These are phyloP conservation scores for Scaptomyza flava DNA, from an alignment of 2,888 invertebrate genomes.

Conservation along the genomic window DNA sequence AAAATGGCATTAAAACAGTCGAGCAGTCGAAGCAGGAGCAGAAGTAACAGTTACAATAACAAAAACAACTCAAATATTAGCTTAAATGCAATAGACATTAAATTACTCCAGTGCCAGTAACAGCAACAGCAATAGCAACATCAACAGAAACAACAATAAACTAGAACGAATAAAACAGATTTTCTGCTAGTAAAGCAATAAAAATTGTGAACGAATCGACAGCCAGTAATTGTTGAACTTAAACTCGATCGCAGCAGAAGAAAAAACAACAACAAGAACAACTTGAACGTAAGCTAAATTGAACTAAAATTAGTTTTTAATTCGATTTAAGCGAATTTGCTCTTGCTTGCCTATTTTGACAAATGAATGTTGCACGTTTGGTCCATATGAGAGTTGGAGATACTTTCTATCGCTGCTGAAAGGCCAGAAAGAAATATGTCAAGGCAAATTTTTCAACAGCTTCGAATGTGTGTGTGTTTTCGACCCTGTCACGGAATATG, in stretches of 20 bases:
- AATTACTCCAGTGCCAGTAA: constrained; percentile 55
- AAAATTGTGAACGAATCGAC: constrained; percentile 43
- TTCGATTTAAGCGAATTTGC: constrained; percentile 55
- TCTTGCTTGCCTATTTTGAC: constrained; percentile 3
- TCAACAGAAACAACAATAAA: constrained; percentile 66
- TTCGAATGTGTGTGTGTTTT: constrained; percentile 1
- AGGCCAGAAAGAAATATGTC: constrained; percentile 46
- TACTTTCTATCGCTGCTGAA: neutral
- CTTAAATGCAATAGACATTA: constrained; percentile 76
- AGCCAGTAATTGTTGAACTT: constrained; percentile 21
- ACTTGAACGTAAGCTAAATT: constrained; percentile 44
- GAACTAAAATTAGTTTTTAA: constrained; percentile 74
- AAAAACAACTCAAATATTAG: constrained; percentile 67
- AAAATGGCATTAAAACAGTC: constrained; percentile 55
- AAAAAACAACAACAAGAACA: constrained; percentile 6
- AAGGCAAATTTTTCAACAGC: constrained; percentile 55
- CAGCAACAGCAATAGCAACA: neutral
- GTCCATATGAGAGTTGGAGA: constrained; percentile 24
- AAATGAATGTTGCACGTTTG: constrained; percentile 30
- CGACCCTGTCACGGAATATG: constrained; percentile 30
- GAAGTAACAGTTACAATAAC: constrained; percentile 29
- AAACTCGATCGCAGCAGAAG: constrained; percentile 41
- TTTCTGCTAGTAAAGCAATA: constrained; percentile 79
- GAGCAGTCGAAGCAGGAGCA: constrained; percentile 14
- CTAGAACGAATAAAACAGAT: constrained; percentile 73